Evolutionary conservation across 2,113 vertebrate genomes (phyloP), one percentile per base, ranked within the genome.

Genomic region (Crotalus tigris): DNA sequence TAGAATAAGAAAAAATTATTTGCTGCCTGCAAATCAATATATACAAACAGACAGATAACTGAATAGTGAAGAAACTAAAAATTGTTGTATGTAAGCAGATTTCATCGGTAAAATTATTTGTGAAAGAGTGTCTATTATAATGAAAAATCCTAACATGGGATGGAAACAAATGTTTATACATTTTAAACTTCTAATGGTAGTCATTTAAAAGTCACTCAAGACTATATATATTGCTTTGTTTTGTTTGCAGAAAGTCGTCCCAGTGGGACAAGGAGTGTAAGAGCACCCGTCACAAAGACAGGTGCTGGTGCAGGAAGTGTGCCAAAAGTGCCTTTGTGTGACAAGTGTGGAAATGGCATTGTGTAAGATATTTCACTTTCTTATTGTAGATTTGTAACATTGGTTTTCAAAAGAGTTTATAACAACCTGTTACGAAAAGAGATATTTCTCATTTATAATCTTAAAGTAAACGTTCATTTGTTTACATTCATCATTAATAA

Each of bases 291-390:
- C 6, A 98, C 98, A 8, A 99, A 98, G 96, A 95, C 91, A 8
- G 95, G 97, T 0, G 59, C 97, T 0, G 97, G 98, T 24, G 95
- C 96, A n/a, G 98, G 98, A 58, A 97, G 98, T 93, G 97, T 97
- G 33, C 99, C 99, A 96, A 99, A 98, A 95, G 98, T 99, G 97
- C 99, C 99, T 0, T 91, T 99, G 94, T 99, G 99, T 75, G 99
- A 99, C 97, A 99, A 99, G 93, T 99, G 99, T 95, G 99, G 99
- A 59, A 99, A 98, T 75, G 99, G 99, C 93, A 99, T 99, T 87
- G 97, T 99, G 99, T 99, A 97, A 98, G 99, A 99, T 57, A 33
- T 91, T 92, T 13, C 87, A 94, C 92, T 91, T 49, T 2, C 13
- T 92, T 91, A 75, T 64, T 5, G 87, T 90, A 92, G n/a, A 94